Evolutionary conservation across 30 jellyfish, hydroid and myxozoan species (phyloP).

Genomic region (Hydractinia symbiolongicarpus): DNA sequence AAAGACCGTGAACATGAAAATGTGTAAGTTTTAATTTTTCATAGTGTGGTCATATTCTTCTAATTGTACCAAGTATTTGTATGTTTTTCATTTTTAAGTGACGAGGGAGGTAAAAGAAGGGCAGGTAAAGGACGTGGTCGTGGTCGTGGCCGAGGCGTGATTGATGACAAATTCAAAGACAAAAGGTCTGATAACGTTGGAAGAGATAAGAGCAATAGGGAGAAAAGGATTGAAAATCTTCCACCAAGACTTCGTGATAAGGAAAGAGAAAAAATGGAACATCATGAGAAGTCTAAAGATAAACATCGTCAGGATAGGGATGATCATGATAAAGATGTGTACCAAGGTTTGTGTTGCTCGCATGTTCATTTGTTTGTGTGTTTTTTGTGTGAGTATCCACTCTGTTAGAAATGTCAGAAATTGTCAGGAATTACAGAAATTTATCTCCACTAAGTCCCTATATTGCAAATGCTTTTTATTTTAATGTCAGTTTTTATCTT

Average conservation of each 20-base stretch:
- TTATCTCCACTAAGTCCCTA: too few species aligned
- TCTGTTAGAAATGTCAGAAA: too few species aligned
- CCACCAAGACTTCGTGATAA: slow-evolving; percentile 30
- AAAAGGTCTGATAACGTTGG: background rate
- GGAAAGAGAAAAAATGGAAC: slow-evolving; percentile 10
- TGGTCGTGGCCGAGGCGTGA: slow-evolving; percentile 22
- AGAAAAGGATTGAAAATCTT: slow-evolving; percentile 5
- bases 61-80: too few species aligned
- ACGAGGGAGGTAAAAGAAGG: too few species aligned
- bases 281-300: background rate
- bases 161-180: background rate
- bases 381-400: too few species aligned
- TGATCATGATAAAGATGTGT: background rate
- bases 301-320: background rate
- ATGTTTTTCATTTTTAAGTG: too few species aligned
- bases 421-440: too few species aligned
- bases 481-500: too few species aligned
- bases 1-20: too few species aligned
- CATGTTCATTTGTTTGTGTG: background rate
- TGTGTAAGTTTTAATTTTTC: too few species aligned
- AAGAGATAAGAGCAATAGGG: slow-evolving; percentile 6
- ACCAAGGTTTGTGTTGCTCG: slow-evolving; percentile 4
- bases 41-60: too few species aligned
- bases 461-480: too few species aligned
- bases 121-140: slow-evolving; percentile 2